Evolutionary conservation across 2,888 invertebrate species (phyloP), one percentile per base, ranked within the genome.

Genomic region (Melanostoma mellinum): DNA sequence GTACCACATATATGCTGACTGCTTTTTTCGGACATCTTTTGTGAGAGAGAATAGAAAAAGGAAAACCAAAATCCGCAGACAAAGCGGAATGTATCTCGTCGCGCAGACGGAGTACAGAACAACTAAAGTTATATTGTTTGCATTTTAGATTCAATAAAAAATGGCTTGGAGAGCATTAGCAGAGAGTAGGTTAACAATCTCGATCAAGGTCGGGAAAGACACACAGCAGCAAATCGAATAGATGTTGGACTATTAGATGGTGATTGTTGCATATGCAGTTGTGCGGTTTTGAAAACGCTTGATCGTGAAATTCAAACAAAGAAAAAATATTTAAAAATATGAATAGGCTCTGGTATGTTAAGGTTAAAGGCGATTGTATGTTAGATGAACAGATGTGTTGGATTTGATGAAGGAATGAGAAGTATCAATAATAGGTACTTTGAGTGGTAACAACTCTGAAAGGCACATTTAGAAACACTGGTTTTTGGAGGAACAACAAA

Each of bases 41-140:
- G 35, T 38, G 6, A n/a, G 6, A 40, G 38, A 58, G 50, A 68
- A 76, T 53, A 63, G 72, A 8, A 50, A 48, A 44, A 56, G 56
- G 56, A 42, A 48, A 55, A 46, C 32, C 5, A 38, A 32, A 75
- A 80, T 58, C 46, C 69, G 42, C 73, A 73, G 77, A 77, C 77
- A 53, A 72, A 73, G 61, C 46, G 82, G 82, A 69, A 82, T 82
- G 77, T 82, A 82, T 61, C 77, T 68, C 20, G 20, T 20, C 20
- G 82, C 72, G 72, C 81, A 81, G 81, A 81, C 76, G 33, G 76
- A 81, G 72, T 68, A 50, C 30, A 50, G 6, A 50, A 48, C 9
- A 48, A 35, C 8, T 63, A 50, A 30, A 63, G 50, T 50, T 50
- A 48, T 48, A 63, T 61, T 72, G 71, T 72, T 76, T 58, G 65